phyloP scores from a whole-genome alignment of 2,113 vertebrate genomes.

The Vulpes ferrilata region DNA sequence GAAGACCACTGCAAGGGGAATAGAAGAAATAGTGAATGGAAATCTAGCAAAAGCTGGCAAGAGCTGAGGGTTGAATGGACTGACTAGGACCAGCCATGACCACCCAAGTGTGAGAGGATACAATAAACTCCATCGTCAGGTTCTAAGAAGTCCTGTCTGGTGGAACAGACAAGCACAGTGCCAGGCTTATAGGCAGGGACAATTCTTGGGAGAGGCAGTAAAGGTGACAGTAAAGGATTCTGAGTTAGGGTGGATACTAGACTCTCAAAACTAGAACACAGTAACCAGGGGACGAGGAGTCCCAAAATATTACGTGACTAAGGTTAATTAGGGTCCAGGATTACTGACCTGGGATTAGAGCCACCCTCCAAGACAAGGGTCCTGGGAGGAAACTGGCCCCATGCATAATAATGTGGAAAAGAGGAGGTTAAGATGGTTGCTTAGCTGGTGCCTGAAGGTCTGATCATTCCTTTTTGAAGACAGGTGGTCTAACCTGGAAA shows the following conservation, averaged over 20 bases:
- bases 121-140: neutral
- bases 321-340: neutral
- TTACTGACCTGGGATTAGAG: neutral
- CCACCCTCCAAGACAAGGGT: neutral
- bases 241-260: neutral
- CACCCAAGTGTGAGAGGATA: neutral
- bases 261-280: neutral
- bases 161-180: neutral
- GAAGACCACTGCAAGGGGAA: neutral
- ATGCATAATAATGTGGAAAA: neutral
- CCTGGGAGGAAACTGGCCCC: neutral
- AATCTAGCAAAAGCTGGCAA: neutral
- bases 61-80: neutral
- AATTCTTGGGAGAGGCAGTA: neutral
- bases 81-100: neutral
- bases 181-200: neutral
- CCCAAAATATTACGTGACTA: neutral
- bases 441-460: neutral
- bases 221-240: neutral
- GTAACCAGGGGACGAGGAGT: neutral
- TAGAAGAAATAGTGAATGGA: neutral
- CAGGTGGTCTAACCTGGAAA: conserved; percentile 39
- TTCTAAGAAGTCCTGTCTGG: neutral
- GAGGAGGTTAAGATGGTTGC: neutral
- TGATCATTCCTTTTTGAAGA: conserved; percentile 13